Base-by-base conservation (phyloP, 35 echinoderm and acorn worm genomes). In the Amphiura filiformis region DNA sequence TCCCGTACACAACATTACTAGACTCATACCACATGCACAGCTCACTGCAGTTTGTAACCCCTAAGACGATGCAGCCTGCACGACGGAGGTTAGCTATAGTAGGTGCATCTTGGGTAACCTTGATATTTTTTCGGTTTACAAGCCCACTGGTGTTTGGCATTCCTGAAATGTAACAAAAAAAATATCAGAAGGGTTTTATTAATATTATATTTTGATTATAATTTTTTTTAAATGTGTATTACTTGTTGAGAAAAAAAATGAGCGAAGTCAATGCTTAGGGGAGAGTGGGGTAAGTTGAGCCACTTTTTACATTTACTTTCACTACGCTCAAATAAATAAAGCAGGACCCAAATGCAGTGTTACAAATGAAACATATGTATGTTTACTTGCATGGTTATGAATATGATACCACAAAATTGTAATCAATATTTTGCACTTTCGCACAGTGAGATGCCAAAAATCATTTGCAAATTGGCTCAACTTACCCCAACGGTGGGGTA, bases 21-120 rank as follows among this genome's bases (percentile, higher is more conserved):
- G 95, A 97, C 80, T 97, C 95, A 37, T 97, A 97, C 95, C 95
- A 97, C 95, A 97, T 97, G 86, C 95, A 97, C 3, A 97, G 89
- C 38, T 97, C 95, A 49, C 91, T 93, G 82, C 84, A 80, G 65
- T 97, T 97, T 0, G 95, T 97, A 5, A 93, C 70, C 13, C 91
- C 95, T n/a, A 93, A 49, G 26, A 93, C 81, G 35, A 97, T 91
- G 56, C 91, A 93, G 17, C 95, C 95, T 30, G 95, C 91, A 12
- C 82, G 41, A 31, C 88, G 88, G 39, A 97, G 77, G 42, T 91
- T 91, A 26, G 57, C 82, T 1, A 97, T 85, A 0, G 89, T 77
- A 17, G 80, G 88, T 39, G 95, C 95, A 86, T 97, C 92, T 26
- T 88, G 76, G 31, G 79, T 79, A 26, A 77, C 80, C 20, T 77